Evolutionary conservation across 2,113 vertebrate species (phyloP), one percentile per base, ranked within the genome.

Genomic region (Leucopternis melanops): DNA sequence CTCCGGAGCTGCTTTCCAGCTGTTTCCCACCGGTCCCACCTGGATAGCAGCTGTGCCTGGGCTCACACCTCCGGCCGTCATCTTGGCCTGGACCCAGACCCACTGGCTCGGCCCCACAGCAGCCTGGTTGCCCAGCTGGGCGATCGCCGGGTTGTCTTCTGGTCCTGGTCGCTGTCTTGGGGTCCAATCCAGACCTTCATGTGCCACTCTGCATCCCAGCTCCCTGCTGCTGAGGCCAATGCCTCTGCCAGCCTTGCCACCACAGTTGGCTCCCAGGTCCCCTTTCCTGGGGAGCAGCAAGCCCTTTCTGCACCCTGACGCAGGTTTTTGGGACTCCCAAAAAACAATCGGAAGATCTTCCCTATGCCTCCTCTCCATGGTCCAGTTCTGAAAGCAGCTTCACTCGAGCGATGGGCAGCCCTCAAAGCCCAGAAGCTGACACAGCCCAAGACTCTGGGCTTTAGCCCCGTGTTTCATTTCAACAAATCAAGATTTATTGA

Each of bases 101-200:
- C 49, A 5, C 49, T 14, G 22, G 49, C 49, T 50, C 22, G 13
- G 49, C 22, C 22, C 23, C 49, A 14, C 49, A 50, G 49, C 22
- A 25, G 49, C 49, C 13, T 25, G 49, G 49, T 50, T 50, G 49
- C 49, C 49, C 49, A 50, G 49, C 49, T 14, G 49, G 49, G 49
- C 13, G 22, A 50, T 50, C 13, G 22, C 13, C 7, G 49, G 49
- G 49, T 13, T 77, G 21, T 47, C 0, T 0, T 17, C 32, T 67
- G n/a, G 9, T 32, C 66, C 6, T 8, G 23, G 9, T 19, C 0
- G 0, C 69, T 52, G 21, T 6, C 12, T 42, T 40, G n/a, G 55
- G 17, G 54, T 25, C 23, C 29, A 45, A 11, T 10, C 18, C 29
- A 8, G 49, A n/a, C 13, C n/a, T 38, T 31, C 32, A 13, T 0